Base-by-base conservation (phyloP, 35 echinoderm and acorn worm genomes). In the Apostichopus californicus region DNA sequence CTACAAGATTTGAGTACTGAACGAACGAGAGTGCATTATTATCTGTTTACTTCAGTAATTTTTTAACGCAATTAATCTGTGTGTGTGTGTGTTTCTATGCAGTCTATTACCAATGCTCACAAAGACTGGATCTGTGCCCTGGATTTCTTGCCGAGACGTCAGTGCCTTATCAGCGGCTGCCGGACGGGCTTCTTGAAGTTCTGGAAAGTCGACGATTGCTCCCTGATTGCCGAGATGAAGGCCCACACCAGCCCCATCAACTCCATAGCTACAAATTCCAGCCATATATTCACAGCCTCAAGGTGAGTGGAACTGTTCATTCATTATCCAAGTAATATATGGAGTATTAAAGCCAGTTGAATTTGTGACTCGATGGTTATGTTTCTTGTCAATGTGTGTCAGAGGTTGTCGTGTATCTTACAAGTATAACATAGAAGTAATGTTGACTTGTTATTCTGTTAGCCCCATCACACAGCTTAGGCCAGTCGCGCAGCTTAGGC, bases 121-220 rank as follows among this genome's bases (percentile, higher is more conserved):
- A 98, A 98, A 88, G 97, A 98, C 90, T 98, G 97, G 97, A 94
- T 98, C 77, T 98, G 97, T 86, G 93, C 97, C 24, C 87, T 98
- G 80, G 93, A 96, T 78, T 94, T 98, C 91, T 78, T 98, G 28
- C 97, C 97, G 66, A 90, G 93, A 13, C 77, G 92, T 23, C 86
- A 98, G 75, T 94, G 90, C 82, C 93, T 98, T 34, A 68, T 98
- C 17, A 98, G 97, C 58, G 97, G 97, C 66, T 98, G 97, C 81
- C 91, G 97, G 55, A 90, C 92, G 70, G 97, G 97, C 54, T 93
- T 90, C 80, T 55, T 98, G 1, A 98, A 98, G 77, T 77, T 98
- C 24, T 98, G 97, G 97, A 93, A 96, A 34, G 90, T 94, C 6
- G 73, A 78, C 7, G 93, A 92, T 20, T 98, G 97, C 82, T 81